Evolutionary conservation across 35 echinoderm and acorn worm genomes (phyloP).

Genomic region (Heliocidaris tuberculata): DNA sequence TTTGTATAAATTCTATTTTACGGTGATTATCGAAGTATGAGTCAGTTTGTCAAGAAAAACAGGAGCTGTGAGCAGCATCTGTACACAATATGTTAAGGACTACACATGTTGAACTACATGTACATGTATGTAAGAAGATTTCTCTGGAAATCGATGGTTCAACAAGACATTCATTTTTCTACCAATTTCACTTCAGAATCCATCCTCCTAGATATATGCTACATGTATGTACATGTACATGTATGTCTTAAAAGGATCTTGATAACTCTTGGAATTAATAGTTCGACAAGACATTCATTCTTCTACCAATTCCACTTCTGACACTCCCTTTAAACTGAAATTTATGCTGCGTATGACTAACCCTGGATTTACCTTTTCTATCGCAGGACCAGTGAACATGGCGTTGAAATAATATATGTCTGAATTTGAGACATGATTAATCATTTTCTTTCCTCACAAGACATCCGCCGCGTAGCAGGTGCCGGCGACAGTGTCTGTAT

Average conservation of each 20-base stretch:
- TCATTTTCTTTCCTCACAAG: conserved; percentile 1
- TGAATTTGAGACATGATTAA: neutral
- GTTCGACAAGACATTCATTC: neutral
- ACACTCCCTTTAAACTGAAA: neutral
- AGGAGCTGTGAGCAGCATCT: too few species aligned
- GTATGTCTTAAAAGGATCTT: too few species aligned
- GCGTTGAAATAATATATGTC: conserved; percentile 6
- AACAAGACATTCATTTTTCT: neutral
- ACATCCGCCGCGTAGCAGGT: neutral
- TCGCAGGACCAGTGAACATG: neutral
- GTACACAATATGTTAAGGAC: too few species aligned
- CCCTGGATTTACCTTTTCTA: neutral
- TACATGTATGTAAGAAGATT: neutral
- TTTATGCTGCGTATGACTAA: neutral
- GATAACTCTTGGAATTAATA: neutral
- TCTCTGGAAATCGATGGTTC: neutral
- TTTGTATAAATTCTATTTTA: too few species aligned
- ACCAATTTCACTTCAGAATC: too few species aligned
- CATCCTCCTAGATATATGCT: too few species aligned
- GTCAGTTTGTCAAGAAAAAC: too few species aligned
- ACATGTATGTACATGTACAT: too few species aligned
- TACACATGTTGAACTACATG: too few species aligned
- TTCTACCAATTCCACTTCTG: neutral
- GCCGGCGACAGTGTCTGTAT: conserved; percentile 7
- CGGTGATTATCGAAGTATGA: too few species aligned